A percentile compares a stretch with the other conserved stretches of the same genome.
Conservation (phyloP, 2,797 vertebrate genomes). For the Scleropages formosus region DNA sequence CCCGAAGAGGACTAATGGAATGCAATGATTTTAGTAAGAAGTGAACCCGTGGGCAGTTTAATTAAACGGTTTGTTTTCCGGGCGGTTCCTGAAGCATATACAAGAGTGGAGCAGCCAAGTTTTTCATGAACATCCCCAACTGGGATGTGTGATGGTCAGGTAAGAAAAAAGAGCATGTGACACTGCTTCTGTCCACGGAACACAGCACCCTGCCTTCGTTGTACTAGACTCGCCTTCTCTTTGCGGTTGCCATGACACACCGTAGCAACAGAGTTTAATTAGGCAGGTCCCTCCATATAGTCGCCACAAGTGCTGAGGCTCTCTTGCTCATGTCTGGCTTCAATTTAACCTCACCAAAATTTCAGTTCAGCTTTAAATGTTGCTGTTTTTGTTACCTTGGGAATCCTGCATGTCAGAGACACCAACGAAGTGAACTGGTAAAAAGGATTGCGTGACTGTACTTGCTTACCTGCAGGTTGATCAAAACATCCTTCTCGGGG, state of each 20-base stretch:
- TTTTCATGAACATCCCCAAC: not conserved
- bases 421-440: not conserved
- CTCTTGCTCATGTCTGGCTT: slow-evolving; percentile 2
- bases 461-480: slow-evolving; percentile 67
- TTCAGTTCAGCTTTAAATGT: too few relatives aligned
- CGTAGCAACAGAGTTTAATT: slow-evolving; percentile 38
- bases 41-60: not conserved
- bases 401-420: not conserved
- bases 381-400: not conserved
- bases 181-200: not conserved
- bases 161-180: too few relatives aligned
- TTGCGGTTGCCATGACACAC: slow-evolving; percentile 32
- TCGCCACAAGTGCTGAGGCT: slow-evolving; percentile 18
- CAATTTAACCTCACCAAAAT: slow-evolving; percentile 23
- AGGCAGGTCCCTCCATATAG: slow-evolving; percentile 32
- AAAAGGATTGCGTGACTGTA: too few relatives aligned
- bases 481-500: slow-evolving; percentile 68
- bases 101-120: too few relatives aligned
- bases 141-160: not conserved
- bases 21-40: not conserved
- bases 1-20: not conserved
- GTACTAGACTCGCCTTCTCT: slow-evolving; percentile 9
- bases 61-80: not conserved
- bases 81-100: too few relatives aligned
- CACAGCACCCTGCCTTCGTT: not conserved